These are phyloP conservation scores for Dunckerocampus dactyliophorus DNA, from an alignment of 2,113 vertebrate genomes.

Conservation along the genomic window DNA sequence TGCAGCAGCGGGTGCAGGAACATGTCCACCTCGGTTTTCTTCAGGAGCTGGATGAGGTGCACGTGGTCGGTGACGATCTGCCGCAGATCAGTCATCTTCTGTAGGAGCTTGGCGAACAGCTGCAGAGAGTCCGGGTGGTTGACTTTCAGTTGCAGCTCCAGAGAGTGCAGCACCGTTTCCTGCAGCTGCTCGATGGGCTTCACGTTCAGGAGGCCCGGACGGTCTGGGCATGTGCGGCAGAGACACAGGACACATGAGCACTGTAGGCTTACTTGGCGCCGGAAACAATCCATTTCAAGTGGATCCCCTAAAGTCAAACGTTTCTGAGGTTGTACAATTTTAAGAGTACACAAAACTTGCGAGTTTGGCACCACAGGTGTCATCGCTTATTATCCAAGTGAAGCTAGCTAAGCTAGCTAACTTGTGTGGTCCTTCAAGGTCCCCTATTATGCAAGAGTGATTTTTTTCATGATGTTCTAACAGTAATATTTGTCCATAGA, in stretches of 20 bases:
- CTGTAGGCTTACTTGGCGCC: background rate
- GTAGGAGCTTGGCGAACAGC: slow-evolving; percentile 94
- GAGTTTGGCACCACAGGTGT: too few species aligned
- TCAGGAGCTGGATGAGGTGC: slow-evolving; percentile 89
- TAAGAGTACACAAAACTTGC: background rate
- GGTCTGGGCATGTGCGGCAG: slow-evolving; percentile 74
- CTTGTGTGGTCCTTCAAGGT: too few species aligned
- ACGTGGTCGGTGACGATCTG: slow-evolving; percentile 96
- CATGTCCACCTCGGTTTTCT: slow-evolving; percentile 93
- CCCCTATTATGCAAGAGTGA: too few species aligned
- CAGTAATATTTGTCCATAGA: too few species aligned
- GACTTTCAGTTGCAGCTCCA: slow-evolving; percentile 94
- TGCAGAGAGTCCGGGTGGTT: slow-evolving; percentile 94
- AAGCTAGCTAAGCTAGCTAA: too few species aligned
- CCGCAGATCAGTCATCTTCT: slow-evolving; percentile 99
- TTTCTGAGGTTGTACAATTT: background rate
- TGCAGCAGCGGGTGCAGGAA: slow-evolving; percentile 93
- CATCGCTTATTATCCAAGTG: too few species aligned
- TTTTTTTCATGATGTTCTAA: too few species aligned
- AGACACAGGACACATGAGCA: background rate
- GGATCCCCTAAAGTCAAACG: background rate
- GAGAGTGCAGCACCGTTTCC: slow-evolving; percentile 89
- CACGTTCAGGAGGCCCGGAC: slow-evolving; percentile 92
- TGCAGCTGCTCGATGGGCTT: slow-evolving; percentile 96
- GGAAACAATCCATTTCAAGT: too few species aligned